Evolutionary conservation across 2,113 vertebrate species (phyloP), one percentile per base, ranked within the genome.

Genomic region (Chaetodon trifascialis): DNA sequence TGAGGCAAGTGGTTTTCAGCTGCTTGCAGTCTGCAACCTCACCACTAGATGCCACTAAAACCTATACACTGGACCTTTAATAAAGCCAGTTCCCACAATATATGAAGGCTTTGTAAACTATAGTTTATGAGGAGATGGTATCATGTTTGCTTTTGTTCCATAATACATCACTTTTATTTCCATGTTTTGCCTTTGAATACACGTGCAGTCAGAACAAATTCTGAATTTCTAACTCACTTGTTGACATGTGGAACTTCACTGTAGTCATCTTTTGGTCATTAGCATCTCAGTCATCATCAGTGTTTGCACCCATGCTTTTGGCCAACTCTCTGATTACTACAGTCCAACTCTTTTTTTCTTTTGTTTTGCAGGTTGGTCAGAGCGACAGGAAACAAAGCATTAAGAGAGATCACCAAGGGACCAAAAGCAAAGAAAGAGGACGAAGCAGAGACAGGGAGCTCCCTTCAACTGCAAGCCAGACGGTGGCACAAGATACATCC

Each of bases 401-500:
- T 64, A 80, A 83, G 51, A 42, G 47, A 70, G 88, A 94, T 72
- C 91, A 86, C 64, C 86, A 65, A 25, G 66, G 56, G 54, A 73
- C 21, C 23, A 84, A 72, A 25, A 86, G 87, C 72, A 88, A 67
- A 74, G 87, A 79, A 5, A 19, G 55, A 54, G 85, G 87, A 19
- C 60, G 58, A 36, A 76, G 83, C 62, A 63, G 77, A 77, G 84
- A 83, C 3, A 8, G 79, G 76, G 90, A 88, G 46, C 58, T 76
- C 51, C 91, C 88, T 52, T 92, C 76, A 63, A 73, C 85, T 34
- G 85, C 73, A 14, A 92, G 84, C 76, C 89, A 88, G 72, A 84
- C 72, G 2, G 82, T 75, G 3, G 85, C 88, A 77, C 91, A 94
- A 82, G 94, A 91, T 79, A 67, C 87, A 93, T 93, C 95, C 86